Evolutionary conservation across 2,888 invertebrate genomes (phyloP), one percentile per base, ranked within the genome.

Genomic region (Apotomis betuletana): DNA sequence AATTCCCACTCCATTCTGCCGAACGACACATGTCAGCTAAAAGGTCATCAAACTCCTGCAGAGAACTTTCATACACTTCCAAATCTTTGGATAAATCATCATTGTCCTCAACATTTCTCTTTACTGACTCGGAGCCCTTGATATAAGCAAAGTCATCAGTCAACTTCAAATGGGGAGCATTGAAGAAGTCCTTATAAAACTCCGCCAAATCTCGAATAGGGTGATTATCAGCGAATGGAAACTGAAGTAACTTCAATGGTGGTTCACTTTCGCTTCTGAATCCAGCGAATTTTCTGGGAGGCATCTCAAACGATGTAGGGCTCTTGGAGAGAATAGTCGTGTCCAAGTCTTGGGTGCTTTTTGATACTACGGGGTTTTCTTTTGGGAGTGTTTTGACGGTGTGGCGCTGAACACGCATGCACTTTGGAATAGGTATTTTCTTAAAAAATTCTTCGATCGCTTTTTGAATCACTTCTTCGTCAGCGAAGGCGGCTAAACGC

Each of bases 121-220:
- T 83, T 6, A 83, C 65, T 0, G 82, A 81, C 36, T 88, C 87
- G 0, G 83, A 79, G 64, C 82, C 84, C 62, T 81, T 83, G 2
- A 72, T 36, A 3, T 38, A 62, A 46, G 52, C 54, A 52, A 81
- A 60, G 44, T 88, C 86, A 4, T 89, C 89, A 0, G 85, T 85
- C 6, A 92, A 76, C 63, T 91, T 91, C 73, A 92, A 82, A 79
- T 91, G 87, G 3, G 93, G 93, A 3, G 97, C 97, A 77, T 95
- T 95, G 85, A 97, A 96, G 87, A 97, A 97, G 77, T 97, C 96
- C 61, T 96, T 94, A 86, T 96, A 97, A 88, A 97, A 97, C 78
- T 95, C 94, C 0, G 96, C 96, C 75, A 97, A 90, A 85, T 97
- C 97, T 72, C 95, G 94, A 81, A 96, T 96, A 0, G 95, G 94